Percentiles rank a stretch among this genome's conserved stretches.
Evolutionary conservation across 2,888 invertebrate genomes (phyloP).

Genomic region (Fragum whitleyi): DNA sequence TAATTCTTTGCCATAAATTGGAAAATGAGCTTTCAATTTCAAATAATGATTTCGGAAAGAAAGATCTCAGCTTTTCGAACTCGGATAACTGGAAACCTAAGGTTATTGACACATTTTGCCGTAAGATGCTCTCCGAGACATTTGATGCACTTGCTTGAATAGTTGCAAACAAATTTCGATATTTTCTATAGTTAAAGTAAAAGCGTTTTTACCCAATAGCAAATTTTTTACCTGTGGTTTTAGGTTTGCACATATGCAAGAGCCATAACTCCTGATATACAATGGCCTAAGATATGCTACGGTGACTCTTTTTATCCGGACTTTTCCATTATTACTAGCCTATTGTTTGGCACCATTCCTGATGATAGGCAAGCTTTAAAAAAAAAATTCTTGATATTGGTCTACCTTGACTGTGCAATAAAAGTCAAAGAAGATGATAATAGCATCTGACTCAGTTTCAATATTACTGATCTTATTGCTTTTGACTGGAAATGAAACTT

Average conservation of each 20-base stretch:
- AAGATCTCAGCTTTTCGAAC: neutral
- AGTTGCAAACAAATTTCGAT: neutral
- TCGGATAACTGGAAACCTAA: too few relatives aligned
- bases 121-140: neutral
- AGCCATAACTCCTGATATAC: neutral
- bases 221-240: too few relatives aligned
- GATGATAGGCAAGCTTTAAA: neutral
- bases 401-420: neutral
- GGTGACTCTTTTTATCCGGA: neutral
- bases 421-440: neutral
- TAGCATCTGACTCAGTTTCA: neutral
- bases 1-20: neutral
- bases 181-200: conserved; percentile 1
- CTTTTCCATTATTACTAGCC: neutral
- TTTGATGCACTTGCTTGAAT: neutral
- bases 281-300: neutral
- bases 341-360: neutral
- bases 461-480: neutral
- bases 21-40: neutral
- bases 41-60: neutral
- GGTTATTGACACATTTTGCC: neutral
- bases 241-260: neutral
- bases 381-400: neutral
- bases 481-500: neutral
- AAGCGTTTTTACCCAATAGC: neutral